Percentiles rank a stretch among this genome's conserved stretches.
These are phyloP conservation scores for Octodonta nipae DNA, from an alignment of 2,888 invertebrate genomes.

Conservation along the genomic window DNA sequence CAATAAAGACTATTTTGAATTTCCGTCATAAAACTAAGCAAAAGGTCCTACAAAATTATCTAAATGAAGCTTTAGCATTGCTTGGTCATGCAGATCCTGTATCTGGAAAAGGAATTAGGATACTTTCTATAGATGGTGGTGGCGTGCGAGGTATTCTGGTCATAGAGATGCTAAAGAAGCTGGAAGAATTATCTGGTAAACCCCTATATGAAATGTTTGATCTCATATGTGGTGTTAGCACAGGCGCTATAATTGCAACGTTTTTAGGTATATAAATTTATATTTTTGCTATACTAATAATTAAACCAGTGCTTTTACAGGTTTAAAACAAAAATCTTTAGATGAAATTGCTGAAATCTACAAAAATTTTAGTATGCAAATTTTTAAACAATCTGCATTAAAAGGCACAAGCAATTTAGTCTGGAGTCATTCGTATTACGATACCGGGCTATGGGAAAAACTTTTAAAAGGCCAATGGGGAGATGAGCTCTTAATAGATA, in stretches of 20 bases:
- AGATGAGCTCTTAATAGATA: slow-evolving; percentile 47
- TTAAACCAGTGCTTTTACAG: too few relatives aligned
- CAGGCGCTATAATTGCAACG: slow-evolving; percentile 56
- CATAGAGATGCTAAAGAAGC: slow-evolving; percentile 63
- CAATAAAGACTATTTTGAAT: slow-evolving; percentile 48
- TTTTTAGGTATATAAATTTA: slow-evolving; percentile 44
- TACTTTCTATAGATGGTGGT: slow-evolving; percentile 81
- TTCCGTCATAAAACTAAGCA: slow-evolving; percentile 37
- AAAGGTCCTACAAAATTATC: slow-evolving; percentile 26
- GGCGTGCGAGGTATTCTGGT: slow-evolving; percentile 79
- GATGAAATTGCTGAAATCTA: slow-evolving; percentile 48
- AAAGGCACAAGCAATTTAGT: slow-evolving; percentile 63
- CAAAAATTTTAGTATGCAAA: slow-evolving; percentile 45
- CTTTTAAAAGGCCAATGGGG: slow-evolving; percentile 55
- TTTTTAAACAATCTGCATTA: slow-evolving; percentile 52
- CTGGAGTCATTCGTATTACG: slow-evolving; percentile 81
- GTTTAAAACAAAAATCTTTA: slow-evolving; percentile 43
- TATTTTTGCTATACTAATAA: slow-evolving; percentile 1
- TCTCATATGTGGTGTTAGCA: slow-evolving; percentile 72
- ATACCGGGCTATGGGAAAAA: slow-evolving; percentile 69
- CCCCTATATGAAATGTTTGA: slow-evolving; percentile 71
- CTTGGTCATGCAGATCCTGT: slow-evolving; percentile 59
- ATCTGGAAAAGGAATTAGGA: slow-evolving; percentile 58
- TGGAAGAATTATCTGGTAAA: slow-evolving; percentile 59
- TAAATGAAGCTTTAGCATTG: slow-evolving; percentile 47